These are phyloP conservation scores for Ridgeia piscesae DNA, from an alignment of 1,140 invertebrate genomes.

Conservation along the genomic window DNA sequence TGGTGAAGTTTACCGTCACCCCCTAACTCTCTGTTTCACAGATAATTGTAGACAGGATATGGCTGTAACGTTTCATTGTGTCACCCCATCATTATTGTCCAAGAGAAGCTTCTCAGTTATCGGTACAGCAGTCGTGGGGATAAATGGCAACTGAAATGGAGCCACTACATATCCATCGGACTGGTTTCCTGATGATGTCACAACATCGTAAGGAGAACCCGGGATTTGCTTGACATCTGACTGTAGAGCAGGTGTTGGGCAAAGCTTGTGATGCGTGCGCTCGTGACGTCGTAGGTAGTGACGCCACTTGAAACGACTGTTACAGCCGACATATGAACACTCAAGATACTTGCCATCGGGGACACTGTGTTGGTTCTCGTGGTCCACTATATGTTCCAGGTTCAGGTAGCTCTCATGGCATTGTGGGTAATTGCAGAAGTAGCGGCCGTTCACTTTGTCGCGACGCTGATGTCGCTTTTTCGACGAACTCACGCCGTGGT, in stretches of 20 bases:
- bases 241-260: not conserved
- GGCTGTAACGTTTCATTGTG: not conserved
- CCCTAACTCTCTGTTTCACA: not conserved
- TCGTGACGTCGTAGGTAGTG: slow-evolving; percentile 12
- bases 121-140: not conserved
- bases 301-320: slow-evolving; percentile 14
- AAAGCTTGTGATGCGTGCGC: not conserved
- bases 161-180: not conserved
- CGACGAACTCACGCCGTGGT: not conserved
- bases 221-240: not conserved
- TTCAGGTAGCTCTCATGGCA: slow-evolving; percentile 14
- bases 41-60: not conserved
- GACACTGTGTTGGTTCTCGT: slow-evolving; percentile 13
- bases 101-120: not conserved
- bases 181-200: not conserved
- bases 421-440: slow-evolving; percentile 4
- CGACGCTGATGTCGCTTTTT: not conserved
- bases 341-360: not conserved
- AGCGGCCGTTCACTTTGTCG: slow-evolving; percentile 1
- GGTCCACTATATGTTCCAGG: slow-evolving; percentile 14
- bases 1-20: not conserved
- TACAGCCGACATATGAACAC: not conserved
- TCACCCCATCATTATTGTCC: not conserved
- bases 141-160: not conserved
- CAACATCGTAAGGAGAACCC: not conserved